phyloP scores from a whole-genome alignment of 2,797 vertebrate species.

The Australoheros facetus region DNA sequence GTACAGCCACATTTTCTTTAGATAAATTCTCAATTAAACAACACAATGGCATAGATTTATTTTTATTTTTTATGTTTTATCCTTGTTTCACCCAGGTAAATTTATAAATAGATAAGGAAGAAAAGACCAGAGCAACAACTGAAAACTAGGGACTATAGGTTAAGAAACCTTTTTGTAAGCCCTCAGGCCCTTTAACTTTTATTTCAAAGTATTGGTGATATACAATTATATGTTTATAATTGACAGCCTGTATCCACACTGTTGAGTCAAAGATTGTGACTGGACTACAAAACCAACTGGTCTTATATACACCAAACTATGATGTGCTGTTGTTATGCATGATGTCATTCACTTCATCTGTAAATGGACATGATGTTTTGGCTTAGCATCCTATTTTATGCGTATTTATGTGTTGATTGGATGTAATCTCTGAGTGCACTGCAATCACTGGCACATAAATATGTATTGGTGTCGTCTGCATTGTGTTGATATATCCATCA shows the following conservation, averaged over 20 bases:
- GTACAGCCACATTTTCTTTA: background rate
- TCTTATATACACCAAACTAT: background rate
- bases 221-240: too few species aligned
- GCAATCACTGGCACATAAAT: background rate
- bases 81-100: background rate
- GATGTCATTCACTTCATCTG: background rate
- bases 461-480: background rate
- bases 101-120: too few species aligned
- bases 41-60: background rate
- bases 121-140: too few species aligned
- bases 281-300: too few species aligned
- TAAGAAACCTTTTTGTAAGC: too few species aligned
- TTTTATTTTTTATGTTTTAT: background rate
- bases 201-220: too few species aligned
- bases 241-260: too few species aligned
- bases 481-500: background rate
- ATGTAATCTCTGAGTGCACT: background rate
- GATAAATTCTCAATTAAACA: background rate
- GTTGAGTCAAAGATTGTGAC: too few species aligned
- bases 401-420: background rate
- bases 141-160: too few species aligned
- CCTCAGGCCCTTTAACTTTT: too few species aligned
- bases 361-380: fast-evolving
- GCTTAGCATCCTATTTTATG: background rate
- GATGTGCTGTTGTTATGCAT: background rate